phyloP scores from a whole-genome alignment of 2,888 invertebrate genomes.

The Euphydryas editha region DNA sequence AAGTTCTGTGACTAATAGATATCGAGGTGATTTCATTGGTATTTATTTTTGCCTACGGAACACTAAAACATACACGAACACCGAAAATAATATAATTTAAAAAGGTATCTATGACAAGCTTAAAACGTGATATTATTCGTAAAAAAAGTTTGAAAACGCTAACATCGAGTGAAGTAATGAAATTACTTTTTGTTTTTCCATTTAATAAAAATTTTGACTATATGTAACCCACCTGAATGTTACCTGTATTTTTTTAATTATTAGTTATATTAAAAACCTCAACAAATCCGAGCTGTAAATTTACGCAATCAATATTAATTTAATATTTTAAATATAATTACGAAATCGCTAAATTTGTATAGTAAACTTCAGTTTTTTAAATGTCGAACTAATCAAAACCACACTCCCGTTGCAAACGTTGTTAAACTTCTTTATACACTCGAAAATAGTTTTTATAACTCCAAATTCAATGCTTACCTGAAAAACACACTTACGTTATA shows the following conservation, averaged over 20 bases:
- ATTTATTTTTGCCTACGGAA: not conserved
- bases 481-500: conserved; percentile 50
- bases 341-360: not conserved
- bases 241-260: conserved; percentile 46
- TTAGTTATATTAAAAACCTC: conserved; percentile 33
- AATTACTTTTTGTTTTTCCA: not conserved
- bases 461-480: conserved; percentile 58
- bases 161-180: not conserved
- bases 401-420: conserved; percentile 40
- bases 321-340: not conserved
- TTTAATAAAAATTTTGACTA: conserved; percentile 5
- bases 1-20: too few relatives aligned
- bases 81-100: not conserved
- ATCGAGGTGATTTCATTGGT: not conserved
- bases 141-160: not conserved
- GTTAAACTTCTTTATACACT: conserved; percentile 26
- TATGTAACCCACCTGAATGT: conserved; percentile 47
- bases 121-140: not conserved
- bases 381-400: conserved; percentile 24
- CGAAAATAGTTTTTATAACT: conserved; percentile 30
- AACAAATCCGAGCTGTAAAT: conserved; percentile 34
- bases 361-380: conserved; percentile 4
- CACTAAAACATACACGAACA: not conserved
- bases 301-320: conserved; percentile 31
- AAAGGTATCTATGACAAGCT: not conserved